Base-by-base conservation (phyloP, 2,797 vertebrate species). In the Eupleurogrammus muticus region DNA sequence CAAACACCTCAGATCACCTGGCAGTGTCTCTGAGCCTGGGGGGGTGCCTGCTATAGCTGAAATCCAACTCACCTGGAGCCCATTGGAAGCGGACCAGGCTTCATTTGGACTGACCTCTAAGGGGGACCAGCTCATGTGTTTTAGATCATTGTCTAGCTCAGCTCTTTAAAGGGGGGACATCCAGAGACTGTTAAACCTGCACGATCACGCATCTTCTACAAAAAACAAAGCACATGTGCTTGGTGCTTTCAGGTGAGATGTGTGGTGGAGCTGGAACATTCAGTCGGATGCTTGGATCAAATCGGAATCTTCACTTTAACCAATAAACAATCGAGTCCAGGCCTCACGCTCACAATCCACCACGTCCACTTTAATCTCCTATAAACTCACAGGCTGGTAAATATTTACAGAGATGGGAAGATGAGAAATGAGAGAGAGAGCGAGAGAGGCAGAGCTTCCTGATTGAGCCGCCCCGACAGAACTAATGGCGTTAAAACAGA, bases 141-240 rank as follows among this genome's bases (percentile, higher is more conserved):
- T n/a, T n/a, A n/a, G n/a, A n/a, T n/a, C n/a, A n/a, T n/a, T n/a
- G n/a, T n/a, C n/a, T n/a, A n/a, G n/a, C n/a, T n/a, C n/a, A n/a
- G n/a, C n/a, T n/a, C n/a, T n/a, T n/a, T n/a, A n/a, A n/a, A n/a
- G n/a, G n/a, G n/a, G n/a, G n/a, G 66, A 63, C 38, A 17, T 13
- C 42, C 32, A 66, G 60, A 59, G n/a, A n/a, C n/a, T n/a, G n/a
- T 60, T 56, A 40, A 49, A 49, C 51, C 5, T 5, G 34, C 34
- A 51, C 32, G 44, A 5, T 66, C 32, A 13, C 1, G 54, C 28
- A 36, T 56, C 40, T 34, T 58, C 64, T 66, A 34, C 53, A 71
- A 75, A 63, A 75, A 21, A 50, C 42, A 66, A 50, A 55, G 14
- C 28, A 52, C 77, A 86, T 75, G 70, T 82, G 75, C 40, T 66